These are phyloP conservation scores for Brachyhypopomus gauderio DNA, from an alignment of 2,113 vertebrate genomes.

Conservation along the genomic window DNA sequence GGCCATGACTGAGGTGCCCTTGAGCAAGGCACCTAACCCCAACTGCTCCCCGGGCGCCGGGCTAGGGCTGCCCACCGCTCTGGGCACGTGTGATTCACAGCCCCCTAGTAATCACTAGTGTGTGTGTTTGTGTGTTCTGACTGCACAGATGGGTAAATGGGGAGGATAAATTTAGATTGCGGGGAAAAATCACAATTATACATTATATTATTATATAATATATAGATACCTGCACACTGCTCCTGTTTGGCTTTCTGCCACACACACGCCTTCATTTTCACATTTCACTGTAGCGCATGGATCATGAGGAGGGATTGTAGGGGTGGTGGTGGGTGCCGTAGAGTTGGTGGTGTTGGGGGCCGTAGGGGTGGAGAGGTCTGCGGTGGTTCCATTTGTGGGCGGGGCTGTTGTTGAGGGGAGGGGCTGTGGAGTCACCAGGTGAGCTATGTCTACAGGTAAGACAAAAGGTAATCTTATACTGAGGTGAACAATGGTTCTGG, in stretches of 20 bases:
- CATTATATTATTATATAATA: too few species aligned
- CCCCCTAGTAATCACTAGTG: too few species aligned
- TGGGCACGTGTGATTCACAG: too few species aligned
- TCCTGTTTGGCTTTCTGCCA: slow-evolving; percentile 38
- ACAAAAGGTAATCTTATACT: not conserved
- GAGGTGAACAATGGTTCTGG: too few species aligned
- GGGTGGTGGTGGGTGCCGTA: not conserved
- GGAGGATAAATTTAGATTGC: too few species aligned
- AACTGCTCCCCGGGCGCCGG: too few species aligned
- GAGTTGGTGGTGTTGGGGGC: not conserved
- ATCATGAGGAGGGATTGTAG: not conserved
- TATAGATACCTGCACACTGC: slow-evolving; percentile 83
- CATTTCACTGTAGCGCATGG: slow-evolving; percentile 73
- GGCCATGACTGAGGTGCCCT: too few species aligned
- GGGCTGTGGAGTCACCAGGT: slow-evolving; percentile 72
- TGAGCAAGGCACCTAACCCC: too few species aligned
- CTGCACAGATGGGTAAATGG: too few species aligned
- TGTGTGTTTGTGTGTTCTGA: too few species aligned
- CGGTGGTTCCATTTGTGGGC: not conserved
- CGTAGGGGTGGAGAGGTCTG: not conserved
- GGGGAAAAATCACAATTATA: too few species aligned
- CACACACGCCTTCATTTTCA: slow-evolving; percentile 81
- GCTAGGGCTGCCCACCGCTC: too few species aligned
- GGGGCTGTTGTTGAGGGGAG: slow-evolving; percentile 46
- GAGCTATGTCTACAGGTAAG: slow-evolving; percentile 82